These are phyloP conservation scores for Drosophila mayaguana DNA, from an alignment of 2,888 invertebrate genomes.

Conservation along the genomic window DNA sequence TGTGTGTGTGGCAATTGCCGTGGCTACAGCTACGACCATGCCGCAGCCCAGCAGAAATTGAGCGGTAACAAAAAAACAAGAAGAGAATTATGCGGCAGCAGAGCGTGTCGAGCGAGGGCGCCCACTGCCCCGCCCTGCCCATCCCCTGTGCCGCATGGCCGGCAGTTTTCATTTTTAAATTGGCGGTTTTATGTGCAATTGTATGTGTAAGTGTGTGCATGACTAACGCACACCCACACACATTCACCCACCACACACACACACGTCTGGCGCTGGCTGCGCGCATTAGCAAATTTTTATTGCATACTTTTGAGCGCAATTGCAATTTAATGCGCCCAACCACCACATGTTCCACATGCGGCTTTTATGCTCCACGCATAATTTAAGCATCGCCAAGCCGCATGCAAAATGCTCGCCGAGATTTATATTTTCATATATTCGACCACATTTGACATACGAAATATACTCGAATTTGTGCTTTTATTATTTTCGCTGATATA, in stretches of 20 bases:
- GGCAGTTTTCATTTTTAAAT: slow-evolving; percentile 80
- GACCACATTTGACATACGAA: slow-evolving; percentile 43
- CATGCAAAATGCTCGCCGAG: slow-evolving; percentile 57
- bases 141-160: slow-evolving; percentile 48
- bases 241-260: slow-evolving; percentile 6
- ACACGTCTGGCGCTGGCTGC: slow-evolving; percentile 46
- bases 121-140: slow-evolving; percentile 7
- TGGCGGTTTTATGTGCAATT: slow-evolving; percentile 81
- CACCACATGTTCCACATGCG: slow-evolving; percentile 70
- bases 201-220: slow-evolving; percentile 33
- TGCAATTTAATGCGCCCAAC: slow-evolving; percentile 79
- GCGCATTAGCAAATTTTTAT: slow-evolving; percentile 80
- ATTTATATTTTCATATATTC: slow-evolving; percentile 65
- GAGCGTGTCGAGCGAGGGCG: slow-evolving; percentile 46
- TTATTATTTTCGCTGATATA: slow-evolving; percentile 1
- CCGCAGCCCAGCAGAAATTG: slow-evolving; percentile 59
- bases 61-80: slow-evolving; percentile 63
- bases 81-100: slow-evolving; percentile 68
- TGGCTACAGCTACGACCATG: slow-evolving; percentile 8
- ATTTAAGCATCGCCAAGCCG: slow-evolving; percentile 52
- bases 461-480: slow-evolving; percentile 42
- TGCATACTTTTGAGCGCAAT: slow-evolving; percentile 80
- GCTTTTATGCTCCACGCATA: slow-evolving; percentile 75
- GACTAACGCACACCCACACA: slow-evolving; percentile 33
- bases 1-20: slow-evolving; percentile 42